Conservation (phyloP, 2,888 invertebrate species). For the Uloborus plumipes region DNA sequence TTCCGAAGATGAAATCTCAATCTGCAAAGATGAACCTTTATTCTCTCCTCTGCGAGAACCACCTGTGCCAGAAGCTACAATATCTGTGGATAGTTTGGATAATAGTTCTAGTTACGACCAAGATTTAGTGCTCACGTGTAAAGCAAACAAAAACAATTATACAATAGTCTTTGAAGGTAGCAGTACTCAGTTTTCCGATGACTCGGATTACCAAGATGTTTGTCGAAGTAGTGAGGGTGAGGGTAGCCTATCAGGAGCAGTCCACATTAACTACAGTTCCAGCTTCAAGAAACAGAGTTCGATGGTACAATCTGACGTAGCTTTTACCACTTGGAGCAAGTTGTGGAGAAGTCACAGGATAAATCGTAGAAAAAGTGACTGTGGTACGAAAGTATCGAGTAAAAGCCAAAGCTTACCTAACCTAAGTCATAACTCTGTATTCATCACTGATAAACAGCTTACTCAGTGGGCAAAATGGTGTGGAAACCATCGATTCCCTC, state of each 20-base stretch:
- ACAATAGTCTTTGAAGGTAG: slow-evolving; percentile 92
- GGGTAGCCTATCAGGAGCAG: slow-evolving; percentile 49
- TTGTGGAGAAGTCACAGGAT: slow-evolving; percentile 73
- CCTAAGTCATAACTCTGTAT: slow-evolving; percentile 61
- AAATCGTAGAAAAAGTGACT: slow-evolving; percentile 40
- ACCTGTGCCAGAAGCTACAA: slow-evolving; percentile 74
- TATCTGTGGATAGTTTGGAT: slow-evolving; percentile 92
- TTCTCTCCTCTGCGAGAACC: slow-evolving; percentile 90
- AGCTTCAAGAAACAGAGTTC: slow-evolving; percentile 75
- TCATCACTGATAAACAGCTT: slow-evolving; percentile 58
- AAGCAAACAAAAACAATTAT: slow-evolving; percentile 93
- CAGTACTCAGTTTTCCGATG: slow-evolving; percentile 77
- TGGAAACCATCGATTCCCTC: slow-evolving; percentile 67
- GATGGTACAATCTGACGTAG: slow-evolving; percentile 90
- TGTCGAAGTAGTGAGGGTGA: slow-evolving; percentile 66
- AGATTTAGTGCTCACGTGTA: slow-evolving; percentile 90
- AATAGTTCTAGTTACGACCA: slow-evolving; percentile 85
- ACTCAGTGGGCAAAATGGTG: slow-evolving; percentile 59
- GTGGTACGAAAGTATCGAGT: slow-evolving; percentile 31
- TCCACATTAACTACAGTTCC: slow-evolving; percentile 35
- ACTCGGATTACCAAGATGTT: slow-evolving; percentile 79
- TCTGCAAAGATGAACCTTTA: slow-evolving; percentile 74
- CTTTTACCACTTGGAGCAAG: slow-evolving; percentile 90
- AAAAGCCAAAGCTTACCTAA: slow-evolving; percentile 67
- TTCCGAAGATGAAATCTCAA: slow-evolving; percentile 64